Base-by-base conservation (phyloP, 2,797 vertebrate species). In the Argya squamiceps region DNA sequence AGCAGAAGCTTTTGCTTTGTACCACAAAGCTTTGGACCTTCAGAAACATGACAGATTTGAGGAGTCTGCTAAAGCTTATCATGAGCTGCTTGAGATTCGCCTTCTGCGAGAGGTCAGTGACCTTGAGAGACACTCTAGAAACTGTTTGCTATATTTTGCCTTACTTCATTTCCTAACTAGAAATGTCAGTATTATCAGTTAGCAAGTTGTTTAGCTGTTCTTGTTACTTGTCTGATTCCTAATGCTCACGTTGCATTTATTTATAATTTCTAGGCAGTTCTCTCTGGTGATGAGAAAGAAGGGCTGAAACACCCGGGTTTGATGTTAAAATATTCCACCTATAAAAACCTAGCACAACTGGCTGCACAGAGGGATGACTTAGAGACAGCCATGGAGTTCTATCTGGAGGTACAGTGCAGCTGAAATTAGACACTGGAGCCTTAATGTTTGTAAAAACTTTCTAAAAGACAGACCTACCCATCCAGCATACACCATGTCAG, bases 1-100 rank as follows among this genome's bases (percentile, higher is more conserved):
- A 98, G 99, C 99, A 2, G 99, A 99, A 97, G 99, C 99, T 6
- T 99, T 99, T 98, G 99, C 99, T 88, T 97, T 99, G 52, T 99
- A 99, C 87, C 99, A 99, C 97, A 99, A 99, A 97, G 99, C 99
- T 46, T 98, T 99, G 97, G 99, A 99, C 97, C 98, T 99, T 74
- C 99, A 99, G 97, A 99, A 99, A 89, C 99, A 99, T n/a, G 99
- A 99, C 97, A 98, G 98, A 68, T 99, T 99, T 97, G 99, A 99
- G 59, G 99, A 99, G 56, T 99, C 99, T 26, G 98, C 99, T 74
- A 99, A 98, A 91, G 99, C 99, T 63, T 99, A 99, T 94, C 99
- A 99, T 88, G 99, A 99, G 84, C 99, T 99, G 9, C 98, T 99
- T 68, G 99, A 99, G 97, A 99, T 99, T 1, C 99, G 98, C 18